These are phyloP conservation scores for Babyrousa celebensis DNA, from an alignment of 2,797 vertebrate genomes.

Conservation along the genomic window DNA sequence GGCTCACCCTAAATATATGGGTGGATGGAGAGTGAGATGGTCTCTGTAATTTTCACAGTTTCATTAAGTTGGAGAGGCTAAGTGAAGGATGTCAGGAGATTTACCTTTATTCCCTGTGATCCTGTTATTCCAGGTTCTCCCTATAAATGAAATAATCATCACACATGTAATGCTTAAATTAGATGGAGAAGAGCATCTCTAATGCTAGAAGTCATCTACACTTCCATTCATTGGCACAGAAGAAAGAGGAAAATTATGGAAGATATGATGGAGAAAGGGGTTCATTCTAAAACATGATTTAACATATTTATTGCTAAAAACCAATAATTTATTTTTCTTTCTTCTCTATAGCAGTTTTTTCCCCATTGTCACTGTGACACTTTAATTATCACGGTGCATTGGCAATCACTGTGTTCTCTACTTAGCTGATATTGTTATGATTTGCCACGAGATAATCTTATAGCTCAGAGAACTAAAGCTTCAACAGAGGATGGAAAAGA, in stretches of 20 bases:
- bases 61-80: background rate
- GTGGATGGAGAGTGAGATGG: constrained; percentile 69
- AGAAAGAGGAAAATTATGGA: constrained; percentile 24
- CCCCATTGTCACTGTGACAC: background rate
- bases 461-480: constrained; percentile 2
- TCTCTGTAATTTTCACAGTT: constrained; percentile 33
- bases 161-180: constrained; percentile 64
- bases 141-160: constrained; percentile 89
- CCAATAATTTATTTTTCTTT: background rate
- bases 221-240: background rate
- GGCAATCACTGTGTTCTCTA: background rate
- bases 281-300: constrained; percentile 4
- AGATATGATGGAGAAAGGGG: background rate
- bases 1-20: constrained; percentile 90
- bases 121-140: constrained; percentile 93
- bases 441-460: background rate
- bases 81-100: constrained; percentile 59
- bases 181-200: background rate
- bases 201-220: constrained; percentile 32
- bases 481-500: background rate
- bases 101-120: constrained; percentile 95
- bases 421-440: background rate
- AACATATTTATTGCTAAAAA: constrained; percentile 56
- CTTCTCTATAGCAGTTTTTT: background rate
- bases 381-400: background rate